Conservation (phyloP, 2,797 vertebrate species). For the Mareca penelope region DNA sequence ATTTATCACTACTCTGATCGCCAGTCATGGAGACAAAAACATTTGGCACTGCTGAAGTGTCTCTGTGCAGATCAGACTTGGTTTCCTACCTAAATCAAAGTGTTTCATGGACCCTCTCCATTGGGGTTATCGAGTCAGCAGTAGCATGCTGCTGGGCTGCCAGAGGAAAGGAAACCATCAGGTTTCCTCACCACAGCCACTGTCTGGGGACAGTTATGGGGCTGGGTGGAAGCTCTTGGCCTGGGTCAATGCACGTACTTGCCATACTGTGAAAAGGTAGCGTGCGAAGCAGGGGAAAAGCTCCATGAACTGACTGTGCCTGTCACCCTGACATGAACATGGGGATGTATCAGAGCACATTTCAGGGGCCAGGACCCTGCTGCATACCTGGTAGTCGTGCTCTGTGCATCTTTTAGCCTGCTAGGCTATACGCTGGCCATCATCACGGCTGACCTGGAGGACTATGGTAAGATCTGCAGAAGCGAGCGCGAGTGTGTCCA, state of each 20-base stretch:
- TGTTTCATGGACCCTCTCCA: background rate
- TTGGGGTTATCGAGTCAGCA: background rate
- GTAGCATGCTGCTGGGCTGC: background rate
- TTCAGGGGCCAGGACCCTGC: background rate
- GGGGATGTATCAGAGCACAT: background rate
- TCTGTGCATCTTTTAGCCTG: background rate
- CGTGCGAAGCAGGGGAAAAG: background rate
- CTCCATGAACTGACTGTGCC: accelerated
- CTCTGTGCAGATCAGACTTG: background rate
- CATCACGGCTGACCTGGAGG: background rate
- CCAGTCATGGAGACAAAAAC: background rate
- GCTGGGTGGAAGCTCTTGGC: background rate
- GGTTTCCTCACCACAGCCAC: background rate
- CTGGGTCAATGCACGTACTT: background rate
- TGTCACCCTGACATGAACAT: background rate
- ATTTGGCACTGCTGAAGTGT: background rate
- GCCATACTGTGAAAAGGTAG: background rate
- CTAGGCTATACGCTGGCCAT: background rate
- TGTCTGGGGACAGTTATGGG: background rate
- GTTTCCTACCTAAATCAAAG: background rate
- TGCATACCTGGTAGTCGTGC: background rate
- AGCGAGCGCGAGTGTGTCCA: conserved; percentile 28
- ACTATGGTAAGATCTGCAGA: background rate
- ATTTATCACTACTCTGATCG: background rate
- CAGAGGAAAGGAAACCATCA: background rate